Evolutionary conservation across 2,113 vertebrate species (phyloP).

Genomic region (Chroicocephalus ridibundus): DNA sequence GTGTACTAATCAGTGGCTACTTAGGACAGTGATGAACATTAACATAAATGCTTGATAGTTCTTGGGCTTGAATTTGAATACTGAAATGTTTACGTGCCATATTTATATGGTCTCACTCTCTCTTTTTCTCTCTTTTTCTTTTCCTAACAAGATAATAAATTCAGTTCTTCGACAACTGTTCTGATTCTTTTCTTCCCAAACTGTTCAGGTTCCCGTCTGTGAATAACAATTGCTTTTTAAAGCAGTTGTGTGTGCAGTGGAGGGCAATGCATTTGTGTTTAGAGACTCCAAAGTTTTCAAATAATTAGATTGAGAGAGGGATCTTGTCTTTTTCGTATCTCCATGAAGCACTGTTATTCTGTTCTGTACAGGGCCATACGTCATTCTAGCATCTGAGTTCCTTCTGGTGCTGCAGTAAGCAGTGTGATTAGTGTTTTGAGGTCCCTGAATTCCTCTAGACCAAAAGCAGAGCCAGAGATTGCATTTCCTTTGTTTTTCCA

Average conservation of each 20-base stretch:
- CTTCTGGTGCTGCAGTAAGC: not conserved
- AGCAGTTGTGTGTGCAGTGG: not conserved
- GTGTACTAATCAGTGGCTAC: not conserved
- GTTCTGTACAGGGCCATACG: not conserved
- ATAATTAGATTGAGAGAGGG: not conserved
- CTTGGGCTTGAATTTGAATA: not conserved
- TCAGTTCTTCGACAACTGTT: not conserved
- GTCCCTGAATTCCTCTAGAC: not conserved
- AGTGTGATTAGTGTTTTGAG: not conserved
- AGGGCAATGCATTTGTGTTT: not conserved
- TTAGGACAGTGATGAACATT: not conserved
- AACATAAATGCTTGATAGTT: not conserved
- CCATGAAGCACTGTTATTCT: not conserved
- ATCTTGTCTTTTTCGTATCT: not conserved
- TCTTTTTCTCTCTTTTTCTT: not conserved
- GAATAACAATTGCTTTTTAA: not conserved
- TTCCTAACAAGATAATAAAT: not conserved
- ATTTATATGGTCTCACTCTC: not conserved
- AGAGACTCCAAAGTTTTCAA: not conserved
- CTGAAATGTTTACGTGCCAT: rapidly evolving
- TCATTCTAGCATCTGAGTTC: not conserved
- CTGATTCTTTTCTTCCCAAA: not conserved
- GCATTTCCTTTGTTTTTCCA: not conserved
- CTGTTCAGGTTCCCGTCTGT: not conserved
- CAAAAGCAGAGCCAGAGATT: not conserved